Evolutionary conservation across 2,113 vertebrate genomes (phyloP).

Genomic region (Chloroceryle aenea): DNA sequence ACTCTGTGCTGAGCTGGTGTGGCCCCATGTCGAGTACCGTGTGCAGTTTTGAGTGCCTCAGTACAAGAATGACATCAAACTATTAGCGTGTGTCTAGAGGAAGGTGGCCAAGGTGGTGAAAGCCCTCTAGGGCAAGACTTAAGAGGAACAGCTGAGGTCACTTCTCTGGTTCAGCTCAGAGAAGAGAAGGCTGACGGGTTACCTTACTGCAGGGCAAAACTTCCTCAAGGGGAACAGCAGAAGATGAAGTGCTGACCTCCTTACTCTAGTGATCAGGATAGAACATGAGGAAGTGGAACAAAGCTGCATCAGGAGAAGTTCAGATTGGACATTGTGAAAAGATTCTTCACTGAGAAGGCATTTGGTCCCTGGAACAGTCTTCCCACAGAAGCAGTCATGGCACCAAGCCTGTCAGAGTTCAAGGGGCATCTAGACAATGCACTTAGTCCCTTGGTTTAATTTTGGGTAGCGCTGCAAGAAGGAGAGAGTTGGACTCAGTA

Average conservation of each 20-base stretch:
- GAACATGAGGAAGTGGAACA: neutral
- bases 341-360: neutral
- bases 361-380: neutral
- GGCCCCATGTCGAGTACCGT: neutral
- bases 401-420: neutral
- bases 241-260: neutral
- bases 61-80: neutral
- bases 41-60: neutral
- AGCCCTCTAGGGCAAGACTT: neutral
- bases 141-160: neutral
- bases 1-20: neutral
- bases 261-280: neutral
- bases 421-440: fast-evolving
- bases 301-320: neutral
- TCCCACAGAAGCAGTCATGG: neutral
- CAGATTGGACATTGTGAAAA: neutral
- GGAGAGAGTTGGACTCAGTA: neutral
- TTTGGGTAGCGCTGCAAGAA: neutral
- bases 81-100: neutral
- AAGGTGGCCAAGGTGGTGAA: neutral
- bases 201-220: neutral
- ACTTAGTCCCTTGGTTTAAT: neutral
- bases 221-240: neutral
- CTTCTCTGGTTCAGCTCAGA: neutral
- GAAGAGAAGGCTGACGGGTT: neutral